These are phyloP conservation scores for Pseudocheirus occidentalis DNA, from an alignment of 2,797 vertebrate species.

Conservation along the genomic window DNA sequence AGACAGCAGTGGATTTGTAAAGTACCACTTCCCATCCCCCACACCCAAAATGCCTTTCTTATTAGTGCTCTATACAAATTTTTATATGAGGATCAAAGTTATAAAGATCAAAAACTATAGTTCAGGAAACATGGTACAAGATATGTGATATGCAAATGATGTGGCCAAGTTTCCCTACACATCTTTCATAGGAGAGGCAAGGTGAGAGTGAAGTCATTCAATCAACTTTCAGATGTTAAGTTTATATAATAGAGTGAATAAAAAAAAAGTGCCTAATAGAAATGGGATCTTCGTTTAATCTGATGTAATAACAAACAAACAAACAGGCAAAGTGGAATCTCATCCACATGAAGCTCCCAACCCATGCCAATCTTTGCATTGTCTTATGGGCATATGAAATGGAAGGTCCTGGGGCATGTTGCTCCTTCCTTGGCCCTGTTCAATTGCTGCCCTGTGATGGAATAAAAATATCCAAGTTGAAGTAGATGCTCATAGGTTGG, in stretches of 20 bases:
- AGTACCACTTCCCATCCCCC: conserved; percentile 63
- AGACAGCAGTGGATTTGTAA: background rate
- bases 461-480: background rate
- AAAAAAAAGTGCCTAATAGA: conserved; percentile 15
- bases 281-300: background rate
- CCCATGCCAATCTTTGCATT: no score
- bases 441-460: no score
- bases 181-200: conserved; percentile 69
- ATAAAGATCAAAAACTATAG: conserved; percentile 70
- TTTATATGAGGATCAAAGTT: conserved; percentile 63
- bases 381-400: background rate
- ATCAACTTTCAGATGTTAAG: conserved; percentile 64
- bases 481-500: background rate
- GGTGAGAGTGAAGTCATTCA: conserved; percentile 61
- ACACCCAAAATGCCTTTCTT: conserved; percentile 63
- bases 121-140: conserved; percentile 66
- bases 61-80: conserved; percentile 64
- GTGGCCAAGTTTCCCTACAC: conserved; percentile 66
- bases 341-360: background rate
- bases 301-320: background rate
- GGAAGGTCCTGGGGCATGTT: background rate
- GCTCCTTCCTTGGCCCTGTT: background rate
- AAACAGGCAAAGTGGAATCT: background rate
- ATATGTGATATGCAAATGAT: conserved; percentile 73
- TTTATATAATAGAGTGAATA: conserved; percentile 32